Base-by-base conservation (phyloP, 2,888 invertebrate genomes). In the Dioctria rufipes region DNA sequence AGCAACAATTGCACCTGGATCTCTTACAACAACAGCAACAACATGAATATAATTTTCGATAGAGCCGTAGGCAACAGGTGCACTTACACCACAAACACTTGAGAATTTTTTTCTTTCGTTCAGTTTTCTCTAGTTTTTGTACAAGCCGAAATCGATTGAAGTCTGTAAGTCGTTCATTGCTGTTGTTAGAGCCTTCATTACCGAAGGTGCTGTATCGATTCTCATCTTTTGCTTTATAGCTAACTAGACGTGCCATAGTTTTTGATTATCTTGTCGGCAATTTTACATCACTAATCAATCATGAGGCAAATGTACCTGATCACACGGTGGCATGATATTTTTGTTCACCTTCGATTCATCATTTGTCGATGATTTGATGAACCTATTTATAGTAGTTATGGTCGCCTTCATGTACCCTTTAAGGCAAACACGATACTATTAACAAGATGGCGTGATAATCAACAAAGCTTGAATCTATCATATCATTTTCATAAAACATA, bases 191-290 rank as follows among this genome's bases (percentile, higher is more conserved):
- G 6, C 11, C n/a, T 37, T 84, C 83, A 69, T 83, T 83, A 25
- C 58, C 82, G 61, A 84, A 84, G 6, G 84, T 83, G 13, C 83
- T 83, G 46, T 84, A 85, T 43, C 83, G 84, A 83, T 84, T 84
- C 51, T 83, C 84, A 75, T 85, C 84, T 60, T 80, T 80, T 8
- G 77, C 58, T 63, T 83, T 84, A 63, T 83, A 85, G 66, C 84
- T 84, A 42, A 85, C 83, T 80, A 85, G 65, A 51, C 83, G 83
- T 80, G 85, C 85, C 84, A 84, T 84, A 60, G 11, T n/a, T 6
- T 11, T 4, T 6, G 11, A 11, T 54, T 54, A 54, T 54, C 54
- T 54, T n/a, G 54, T n/a, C n/a, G 54, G 54, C 54, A 11, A 11
- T n/a, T 54, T 54, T 54, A 54, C 54, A 6, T 54, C 11, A 54